Evolutionary conservation across 2,888 invertebrate genomes (phyloP), one percentile per base, ranked within the genome.

Genomic region (Flexamia atlantica): DNA sequence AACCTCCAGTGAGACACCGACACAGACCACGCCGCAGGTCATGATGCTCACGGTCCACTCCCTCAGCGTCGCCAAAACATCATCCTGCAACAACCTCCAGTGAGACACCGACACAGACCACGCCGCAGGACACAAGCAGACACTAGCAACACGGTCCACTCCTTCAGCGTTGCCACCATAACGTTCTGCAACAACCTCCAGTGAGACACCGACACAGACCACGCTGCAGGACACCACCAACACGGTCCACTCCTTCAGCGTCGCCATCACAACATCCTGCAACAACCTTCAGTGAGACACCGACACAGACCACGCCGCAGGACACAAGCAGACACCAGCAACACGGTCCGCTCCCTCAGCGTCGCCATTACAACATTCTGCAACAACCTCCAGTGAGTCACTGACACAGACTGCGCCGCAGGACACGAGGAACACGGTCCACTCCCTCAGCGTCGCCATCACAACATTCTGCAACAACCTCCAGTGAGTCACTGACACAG

Each of bases 91-190:
- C 57, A 57, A 57, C 1, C 28, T 74, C 57, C 23, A 83, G 57
- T 72, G 74, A 83, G 23, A 83, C 17, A 50, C 40, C 57, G 57
- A 20, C 20, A 57, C 57, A n/a, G n/a, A 82, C 82, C n/a, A 82
- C 30, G 17, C 64, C 7, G n/a, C n/a, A n/a, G n/a, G n/a, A n/a
- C n/a, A n/a, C n/a, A n/a, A n/a, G n/a, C 36, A n/a, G n/a, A n/a
- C 14, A 72, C 60, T n/a, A 74, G 36, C 28, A 83, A 83, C 25
- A 83, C 36, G 36, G 20, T 23, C 82, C 82, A 83, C 12, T 83
- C 82, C n/a, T 50, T 46, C 25, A 74, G 10, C 17, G 82, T 25
- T 5, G 74, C 72, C 82, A 83, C 74, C 40, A 72, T 40, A n/a
- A 23, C 72, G 23, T 64, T 12, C 30, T 64, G 64, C 28, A 64